Conservation (phyloP, 1,140 invertebrate species). For the Macrocentrus cingulum region DNA sequence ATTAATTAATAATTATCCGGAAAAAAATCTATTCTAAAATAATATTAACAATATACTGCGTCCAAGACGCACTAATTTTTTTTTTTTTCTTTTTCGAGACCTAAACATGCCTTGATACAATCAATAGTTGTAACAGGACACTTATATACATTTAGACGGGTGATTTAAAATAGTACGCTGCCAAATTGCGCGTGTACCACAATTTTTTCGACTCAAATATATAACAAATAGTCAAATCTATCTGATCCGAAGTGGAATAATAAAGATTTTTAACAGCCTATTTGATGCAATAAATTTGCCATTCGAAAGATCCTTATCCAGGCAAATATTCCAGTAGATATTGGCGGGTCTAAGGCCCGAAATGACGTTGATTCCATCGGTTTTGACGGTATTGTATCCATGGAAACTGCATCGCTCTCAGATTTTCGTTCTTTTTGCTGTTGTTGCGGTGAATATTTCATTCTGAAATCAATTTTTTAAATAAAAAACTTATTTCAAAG, state of each 20-base stretch:
- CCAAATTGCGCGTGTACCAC: too few species aligned
- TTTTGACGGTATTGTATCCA: conserved; percentile 38
- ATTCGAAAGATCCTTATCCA: conserved; percentile 56
- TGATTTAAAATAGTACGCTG: not conserved
- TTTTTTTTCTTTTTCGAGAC: conserved; percentile 1
- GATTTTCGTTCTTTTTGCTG: conserved; percentile 53
- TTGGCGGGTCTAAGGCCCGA: conserved; percentile 18
- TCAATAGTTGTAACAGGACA: conserved; percentile 11
- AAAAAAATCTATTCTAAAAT: too few species aligned
- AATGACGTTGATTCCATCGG: conserved; percentile 13
- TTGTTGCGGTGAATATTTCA: conserved; percentile 57
- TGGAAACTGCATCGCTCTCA: conserved; percentile 48
- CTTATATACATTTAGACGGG: too few species aligned
- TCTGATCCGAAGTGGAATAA: conserved; percentile 3
- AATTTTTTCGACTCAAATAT: too few species aligned
- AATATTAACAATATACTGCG: conserved; percentile 8
- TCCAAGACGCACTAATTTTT: not conserved
- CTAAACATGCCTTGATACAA: conserved; percentile 11
- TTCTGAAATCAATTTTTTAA: conserved; percentile 30
- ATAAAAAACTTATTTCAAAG: too few species aligned
- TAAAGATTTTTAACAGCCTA: conserved; percentile 36
- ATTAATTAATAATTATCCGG: too few species aligned
- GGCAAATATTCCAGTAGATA: conserved; percentile 51
- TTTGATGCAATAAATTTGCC: conserved; percentile 49
- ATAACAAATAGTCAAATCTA: conserved; percentile 5